These are phyloP conservation scores for Chaetoderma sp. DNA, from an alignment of 2,888 invertebrate genomes.

Conservation along the genomic window DNA sequence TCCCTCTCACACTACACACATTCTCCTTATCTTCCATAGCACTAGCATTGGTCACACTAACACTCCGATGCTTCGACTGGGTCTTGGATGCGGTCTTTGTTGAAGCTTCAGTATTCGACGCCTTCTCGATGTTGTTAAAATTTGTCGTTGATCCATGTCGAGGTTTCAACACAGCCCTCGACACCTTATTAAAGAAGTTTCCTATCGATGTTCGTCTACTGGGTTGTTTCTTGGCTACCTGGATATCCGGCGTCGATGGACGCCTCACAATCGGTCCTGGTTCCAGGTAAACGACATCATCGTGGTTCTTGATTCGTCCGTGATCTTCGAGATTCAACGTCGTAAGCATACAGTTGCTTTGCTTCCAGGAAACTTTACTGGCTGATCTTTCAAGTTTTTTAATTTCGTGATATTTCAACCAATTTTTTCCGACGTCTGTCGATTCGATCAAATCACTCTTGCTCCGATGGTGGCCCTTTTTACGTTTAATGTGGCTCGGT, in stretches of 20 bases:
- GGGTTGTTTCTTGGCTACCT: slow-evolving; percentile 11
- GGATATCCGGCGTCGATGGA: slow-evolving; percentile 30
- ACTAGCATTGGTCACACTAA: no score
- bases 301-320: slow-evolving; percentile 39
- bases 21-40: no score
- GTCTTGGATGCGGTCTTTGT: no score
- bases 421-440: slow-evolving; percentile 44
- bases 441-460: slow-evolving; percentile 55
- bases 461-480: slow-evolving; percentile 41
- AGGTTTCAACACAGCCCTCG: no score
- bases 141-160: no score
- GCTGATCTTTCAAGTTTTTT: slow-evolving; percentile 10
- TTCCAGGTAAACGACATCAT: slow-evolving; percentile 40
- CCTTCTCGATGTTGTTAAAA: no score
- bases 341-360: slow-evolving; percentile 51
- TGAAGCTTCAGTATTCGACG: no score
- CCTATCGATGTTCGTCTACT: slow-evolving; percentile 50
- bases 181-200: slow-evolving; percentile 53
- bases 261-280: slow-evolving; percentile 45
- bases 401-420: slow-evolving; percentile 52
- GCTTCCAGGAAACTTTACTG: slow-evolving; percentile 41
- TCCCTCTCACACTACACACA: no score
- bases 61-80: no score
- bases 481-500: neutral
- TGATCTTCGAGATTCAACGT: slow-evolving; percentile 53